Percentiles rank a stretch among this genome's conserved stretches.
Conservation (phyloP, 2,113 vertebrate genomes). For the Machaerirhynchus nigripectus region DNA sequence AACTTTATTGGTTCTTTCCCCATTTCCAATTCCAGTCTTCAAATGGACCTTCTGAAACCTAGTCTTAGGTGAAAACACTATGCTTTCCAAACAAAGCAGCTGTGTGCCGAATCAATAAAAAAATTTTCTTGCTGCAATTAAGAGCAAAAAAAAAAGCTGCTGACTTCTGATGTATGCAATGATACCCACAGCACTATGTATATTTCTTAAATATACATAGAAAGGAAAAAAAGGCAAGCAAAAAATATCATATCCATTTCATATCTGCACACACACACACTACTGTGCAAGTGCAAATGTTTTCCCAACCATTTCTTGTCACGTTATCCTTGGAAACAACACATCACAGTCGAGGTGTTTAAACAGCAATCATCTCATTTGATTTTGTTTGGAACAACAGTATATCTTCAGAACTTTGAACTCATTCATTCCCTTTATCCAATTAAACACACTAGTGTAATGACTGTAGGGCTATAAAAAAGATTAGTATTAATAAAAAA, state of each 20-base stretch:
- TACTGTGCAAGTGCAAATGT: slow-evolving; percentile 32
- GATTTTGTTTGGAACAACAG: slow-evolving; percentile 50
- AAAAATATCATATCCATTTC: neutral
- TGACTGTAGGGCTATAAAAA: neutral
- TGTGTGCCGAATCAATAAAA: neutral
- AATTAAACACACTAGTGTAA: neutral
- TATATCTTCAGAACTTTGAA: slow-evolving; percentile 17
- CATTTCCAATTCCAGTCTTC: neutral
- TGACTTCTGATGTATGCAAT: slow-evolving; percentile 61
- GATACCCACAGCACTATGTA: slow-evolving; percentile 64
- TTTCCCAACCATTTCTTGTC: slow-evolving; percentile 40
- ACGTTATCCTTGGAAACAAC: neutral
- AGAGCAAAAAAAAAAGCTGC: slow-evolving; percentile 57
- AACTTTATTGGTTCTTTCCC: neutral
- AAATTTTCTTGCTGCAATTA: neutral
- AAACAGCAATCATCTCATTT: neutral
- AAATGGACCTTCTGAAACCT: neutral
- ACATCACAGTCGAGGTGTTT: neutral
- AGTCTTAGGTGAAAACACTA: neutral
- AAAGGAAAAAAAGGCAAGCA: slow-evolving; percentile 27
- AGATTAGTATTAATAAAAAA: neutral
- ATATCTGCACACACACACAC: neutral
- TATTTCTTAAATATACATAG: slow-evolving; percentile 73
- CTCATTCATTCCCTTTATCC: neutral
- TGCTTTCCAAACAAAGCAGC: slow-evolving; percentile 16